phyloP scores from a whole-genome alignment of 1,140 invertebrate genomes.

The Apis cerana region DNA sequence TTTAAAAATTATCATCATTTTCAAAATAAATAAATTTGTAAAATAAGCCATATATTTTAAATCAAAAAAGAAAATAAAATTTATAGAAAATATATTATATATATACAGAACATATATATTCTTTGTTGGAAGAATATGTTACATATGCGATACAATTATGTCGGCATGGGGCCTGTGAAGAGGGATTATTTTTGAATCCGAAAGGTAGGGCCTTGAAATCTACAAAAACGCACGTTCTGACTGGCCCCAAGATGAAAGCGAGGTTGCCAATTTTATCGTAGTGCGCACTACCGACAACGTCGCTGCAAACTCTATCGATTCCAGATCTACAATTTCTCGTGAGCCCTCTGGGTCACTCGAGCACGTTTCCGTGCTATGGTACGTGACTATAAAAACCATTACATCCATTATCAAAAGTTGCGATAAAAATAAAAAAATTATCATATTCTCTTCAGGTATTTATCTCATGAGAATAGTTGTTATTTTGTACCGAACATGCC shows the following conservation, averaged over 20 bases:
- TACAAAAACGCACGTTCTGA: slow-evolving; percentile 66
- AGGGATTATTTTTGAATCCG: slow-evolving; percentile 59
- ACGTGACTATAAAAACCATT: slow-evolving; percentile 24
- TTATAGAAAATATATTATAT: too few species aligned
- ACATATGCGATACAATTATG: slow-evolving; percentile 68
- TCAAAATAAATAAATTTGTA: background rate
- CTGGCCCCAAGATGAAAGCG: slow-evolving; percentile 45
- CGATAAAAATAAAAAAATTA: background rate
- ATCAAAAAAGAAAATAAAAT: too few species aligned
- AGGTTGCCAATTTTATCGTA: slow-evolving; percentile 31
- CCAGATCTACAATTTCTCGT: slow-evolving; percentile 48
- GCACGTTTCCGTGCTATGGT: slow-evolving; percentile 33
- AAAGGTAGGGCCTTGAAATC: slow-evolving; percentile 71
- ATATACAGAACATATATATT: background rate
- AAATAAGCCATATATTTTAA: background rate
- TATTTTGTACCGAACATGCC: background rate
- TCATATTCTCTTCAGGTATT: background rate
- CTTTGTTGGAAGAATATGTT: background rate
- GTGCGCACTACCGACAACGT: slow-evolving; percentile 26
- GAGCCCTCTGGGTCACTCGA: slow-evolving; percentile 45
- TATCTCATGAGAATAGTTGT: background rate
- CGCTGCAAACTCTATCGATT: slow-evolving; percentile 48
- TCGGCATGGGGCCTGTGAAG: slow-evolving; percentile 54
- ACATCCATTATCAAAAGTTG: slow-evolving; percentile 20
- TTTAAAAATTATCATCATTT: too few species aligned